Evolutionary conservation across 92 coral and sea anemone species (phyloP).

Genomic region (Bergia sp.): DNA sequence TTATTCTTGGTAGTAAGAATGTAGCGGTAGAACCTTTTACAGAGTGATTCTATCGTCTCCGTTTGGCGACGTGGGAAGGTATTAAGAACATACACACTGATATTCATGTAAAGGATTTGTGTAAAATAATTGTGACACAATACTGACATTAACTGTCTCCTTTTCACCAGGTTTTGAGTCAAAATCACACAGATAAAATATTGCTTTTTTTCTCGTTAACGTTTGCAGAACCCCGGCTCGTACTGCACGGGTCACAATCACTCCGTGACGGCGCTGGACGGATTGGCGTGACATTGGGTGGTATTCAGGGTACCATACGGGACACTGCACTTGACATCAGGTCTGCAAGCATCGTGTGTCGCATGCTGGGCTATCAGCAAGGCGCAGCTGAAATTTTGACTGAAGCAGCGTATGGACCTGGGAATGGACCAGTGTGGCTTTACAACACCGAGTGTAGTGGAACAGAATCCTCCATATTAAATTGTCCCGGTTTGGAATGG

Average conservation of each 20-base stretch:
- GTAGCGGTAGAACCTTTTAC: too few relatives aligned
- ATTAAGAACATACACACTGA: too few relatives aligned
- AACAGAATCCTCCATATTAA: constrained; percentile 9
- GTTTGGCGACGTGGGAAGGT: too few relatives aligned
- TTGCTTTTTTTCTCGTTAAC: background rate
- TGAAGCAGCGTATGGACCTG: background rate
- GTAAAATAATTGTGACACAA: too few relatives aligned
- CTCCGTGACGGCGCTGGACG: background rate
- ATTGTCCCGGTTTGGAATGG: constrained; percentile 33
- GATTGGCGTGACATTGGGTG: constrained; percentile 9
- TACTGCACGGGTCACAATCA: background rate
- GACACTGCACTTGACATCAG: constrained; percentile 30
- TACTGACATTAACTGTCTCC: too few relatives aligned
- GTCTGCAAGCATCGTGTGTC: constrained; percentile 18
- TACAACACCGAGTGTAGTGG: background rate
- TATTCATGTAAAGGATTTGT: too few relatives aligned
- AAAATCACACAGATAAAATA: background rate
- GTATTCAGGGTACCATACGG: constrained; percentile 2
- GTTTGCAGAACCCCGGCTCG: constrained; percentile 10
- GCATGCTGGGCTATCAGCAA: constrained; percentile 5
- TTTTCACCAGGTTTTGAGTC: background rate
- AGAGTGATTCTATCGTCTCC: too few relatives aligned
- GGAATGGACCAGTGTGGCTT: constrained; percentile 25
- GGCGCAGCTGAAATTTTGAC: constrained; percentile 14
- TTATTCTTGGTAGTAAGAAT: too few relatives aligned